A percentile compares a stretch with the other conserved stretches of the same genome.
Conservation (phyloP, 2,113 vertebrate genomes). For the Tupaia chinensis region DNA sequence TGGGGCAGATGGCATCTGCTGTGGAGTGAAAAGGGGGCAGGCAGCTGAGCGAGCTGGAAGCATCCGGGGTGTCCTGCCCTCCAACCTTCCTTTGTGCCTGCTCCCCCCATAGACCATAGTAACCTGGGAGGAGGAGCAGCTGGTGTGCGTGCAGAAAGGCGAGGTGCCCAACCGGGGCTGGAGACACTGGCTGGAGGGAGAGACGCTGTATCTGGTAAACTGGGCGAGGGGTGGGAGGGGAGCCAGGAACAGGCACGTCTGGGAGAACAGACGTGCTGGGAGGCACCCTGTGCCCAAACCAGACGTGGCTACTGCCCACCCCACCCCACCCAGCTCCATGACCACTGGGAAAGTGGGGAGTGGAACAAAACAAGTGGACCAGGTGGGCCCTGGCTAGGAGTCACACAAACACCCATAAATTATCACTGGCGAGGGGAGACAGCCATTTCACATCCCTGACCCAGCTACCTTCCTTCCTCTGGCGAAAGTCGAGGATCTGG, state of each 20-base stretch:
- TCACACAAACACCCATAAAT: not conserved
- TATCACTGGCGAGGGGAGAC: not conserved
- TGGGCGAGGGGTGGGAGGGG: not conserved
- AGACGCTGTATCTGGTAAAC: slow-evolving; percentile 94
- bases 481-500: not conserved
- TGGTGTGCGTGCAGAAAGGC: slow-evolving; percentile 93
- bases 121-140: slow-evolving; percentile 93
- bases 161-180: slow-evolving; percentile 95
- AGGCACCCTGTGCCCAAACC: not conserved
- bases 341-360: not conserved
- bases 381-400: not conserved
- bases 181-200: slow-evolving; percentile 88
- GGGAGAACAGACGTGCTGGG: not conserved
- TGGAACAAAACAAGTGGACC: not conserved
- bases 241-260: not conserved
- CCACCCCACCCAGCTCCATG: too few relatives aligned
- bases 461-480: slow-evolving; percentile 45
- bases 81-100: not conserved
- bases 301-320: too few relatives aligned
- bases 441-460: not conserved
- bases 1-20: not conserved
- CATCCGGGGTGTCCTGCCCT: not conserved
- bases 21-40: not conserved
- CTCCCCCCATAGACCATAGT: slow-evolving; percentile 89
- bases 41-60: not conserved